A percentile compares a stretch with the other conserved stretches of the same genome.
phyloP scores from a whole-genome alignment of 2,113 vertebrate genomes.

The Myotis davidii region DNA sequence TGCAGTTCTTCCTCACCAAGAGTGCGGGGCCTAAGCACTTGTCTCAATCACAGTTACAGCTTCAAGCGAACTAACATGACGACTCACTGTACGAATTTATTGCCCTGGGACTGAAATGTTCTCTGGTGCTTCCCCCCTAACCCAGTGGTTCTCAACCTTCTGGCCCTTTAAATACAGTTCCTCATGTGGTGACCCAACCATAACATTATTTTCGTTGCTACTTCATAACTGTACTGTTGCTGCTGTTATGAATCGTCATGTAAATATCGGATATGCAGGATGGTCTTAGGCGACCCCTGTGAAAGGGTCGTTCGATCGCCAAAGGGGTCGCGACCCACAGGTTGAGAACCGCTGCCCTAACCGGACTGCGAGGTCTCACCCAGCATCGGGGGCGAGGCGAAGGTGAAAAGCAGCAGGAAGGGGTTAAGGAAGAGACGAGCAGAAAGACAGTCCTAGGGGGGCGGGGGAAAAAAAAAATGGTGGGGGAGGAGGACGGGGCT shows the following conservation, averaged over 20 bases:
- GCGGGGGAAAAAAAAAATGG: fast-evolving
- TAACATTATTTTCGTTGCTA: too few relatives aligned
- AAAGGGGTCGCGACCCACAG: too few relatives aligned
- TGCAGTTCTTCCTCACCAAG: background rate
- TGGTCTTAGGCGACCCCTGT: too few relatives aligned
- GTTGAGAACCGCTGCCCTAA: too few relatives aligned
- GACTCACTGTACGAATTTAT: background rate
- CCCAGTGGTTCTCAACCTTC: too few relatives aligned
- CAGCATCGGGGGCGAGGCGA: background rate
- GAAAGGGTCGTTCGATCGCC: too few relatives aligned
- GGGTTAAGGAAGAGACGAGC: background rate
- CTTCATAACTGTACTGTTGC: too few relatives aligned
- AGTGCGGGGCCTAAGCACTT: too few relatives aligned
- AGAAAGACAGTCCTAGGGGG: fast-evolving
- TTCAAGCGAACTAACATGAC: background rate
- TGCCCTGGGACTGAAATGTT: background rate
- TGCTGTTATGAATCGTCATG: too few relatives aligned
- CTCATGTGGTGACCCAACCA: too few relatives aligned
- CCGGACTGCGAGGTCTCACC: background rate
- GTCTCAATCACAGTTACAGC: background rate
- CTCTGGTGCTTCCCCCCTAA: background rate
- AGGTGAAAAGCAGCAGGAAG: fast-evolving
- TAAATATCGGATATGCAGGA: too few relatives aligned
- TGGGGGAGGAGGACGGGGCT: fast-evolving
- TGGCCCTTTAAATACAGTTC: too few relatives aligned